These are phyloP conservation scores for Paralichthys olivaceus DNA, from an alignment of 2,113 vertebrate species.

Conservation along the genomic window DNA sequence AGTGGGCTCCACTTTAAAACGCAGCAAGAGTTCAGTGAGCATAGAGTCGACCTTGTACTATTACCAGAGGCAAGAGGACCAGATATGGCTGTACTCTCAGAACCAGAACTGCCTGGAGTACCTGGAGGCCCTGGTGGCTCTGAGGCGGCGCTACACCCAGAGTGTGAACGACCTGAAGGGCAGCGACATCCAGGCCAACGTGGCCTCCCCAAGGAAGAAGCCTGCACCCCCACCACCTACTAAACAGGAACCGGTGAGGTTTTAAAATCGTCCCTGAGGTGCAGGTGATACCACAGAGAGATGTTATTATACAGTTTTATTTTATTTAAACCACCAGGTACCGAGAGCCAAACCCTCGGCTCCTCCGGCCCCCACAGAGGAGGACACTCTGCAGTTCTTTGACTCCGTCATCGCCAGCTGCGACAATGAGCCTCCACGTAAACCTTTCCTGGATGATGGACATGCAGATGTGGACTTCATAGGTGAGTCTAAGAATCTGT, in stretches of 20 bases:
- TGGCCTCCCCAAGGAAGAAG: conserved; percentile 76
- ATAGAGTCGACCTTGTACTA: conserved; percentile 83
- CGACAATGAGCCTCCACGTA: conserved; percentile 84
- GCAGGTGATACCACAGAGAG: neutral
- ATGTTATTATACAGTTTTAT: neutral
- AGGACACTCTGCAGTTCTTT: conserved; percentile 91
- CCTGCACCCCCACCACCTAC: conserved; percentile 71
- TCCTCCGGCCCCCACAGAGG: conserved; percentile 80
- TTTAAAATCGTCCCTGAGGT: neutral
- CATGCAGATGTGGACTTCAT: conserved; percentile 94
- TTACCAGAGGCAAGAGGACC: conserved; percentile 89
- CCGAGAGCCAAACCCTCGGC: conserved; percentile 66
- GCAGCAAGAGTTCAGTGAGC: conserved; percentile 88
- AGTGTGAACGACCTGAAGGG: conserved; percentile 85
- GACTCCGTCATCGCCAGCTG: conserved; percentile 92
- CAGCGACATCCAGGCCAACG: conserved; percentile 50
- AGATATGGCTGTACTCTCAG: conserved; percentile 90
- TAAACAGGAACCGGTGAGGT: conserved; percentile 67
- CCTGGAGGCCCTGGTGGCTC: conserved; percentile 91
- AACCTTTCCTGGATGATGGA: conserved; percentile 77
- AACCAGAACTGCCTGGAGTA: conserved; percentile 94
- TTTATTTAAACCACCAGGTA: conserved; percentile 52
- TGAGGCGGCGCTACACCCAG: conserved; percentile 90
- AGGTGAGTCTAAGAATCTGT: conserved; percentile 78
- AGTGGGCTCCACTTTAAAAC: conserved; percentile 83